These are phyloP conservation scores for Anas flavirostris DNA, from an alignment of 2,797 vertebrate species.

Conservation along the genomic window DNA sequence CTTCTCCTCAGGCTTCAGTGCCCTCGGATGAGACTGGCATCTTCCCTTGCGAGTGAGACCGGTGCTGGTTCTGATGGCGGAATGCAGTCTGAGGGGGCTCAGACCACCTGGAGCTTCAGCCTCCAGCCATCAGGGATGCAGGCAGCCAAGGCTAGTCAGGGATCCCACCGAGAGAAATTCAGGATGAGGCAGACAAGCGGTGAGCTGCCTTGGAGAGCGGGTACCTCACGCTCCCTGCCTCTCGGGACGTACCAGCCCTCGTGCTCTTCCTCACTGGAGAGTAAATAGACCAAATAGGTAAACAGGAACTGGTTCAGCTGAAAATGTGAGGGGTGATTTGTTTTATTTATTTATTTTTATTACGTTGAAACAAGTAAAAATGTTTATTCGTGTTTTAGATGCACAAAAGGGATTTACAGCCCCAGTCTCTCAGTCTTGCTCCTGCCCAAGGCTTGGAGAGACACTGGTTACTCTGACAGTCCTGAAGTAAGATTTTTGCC, in stretches of 20 bases:
- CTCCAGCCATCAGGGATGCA: not conserved
- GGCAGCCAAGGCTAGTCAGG: not conserved
- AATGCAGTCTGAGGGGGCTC: fast-evolving
- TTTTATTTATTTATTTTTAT: not conserved
- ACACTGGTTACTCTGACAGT: not conserved
- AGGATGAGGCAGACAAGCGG: not conserved
- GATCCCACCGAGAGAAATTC: fast-evolving
- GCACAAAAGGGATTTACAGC: not conserved
- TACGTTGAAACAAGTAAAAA: not conserved
- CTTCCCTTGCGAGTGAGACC: fast-evolving
- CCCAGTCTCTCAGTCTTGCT: not conserved
- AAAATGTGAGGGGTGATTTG: not conserved
- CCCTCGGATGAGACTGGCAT: not conserved
- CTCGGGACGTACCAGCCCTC: not conserved
- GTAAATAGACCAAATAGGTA: not conserved
- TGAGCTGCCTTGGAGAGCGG: not conserved
- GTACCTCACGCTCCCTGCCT: not conserved
- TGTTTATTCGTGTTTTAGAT: not conserved
- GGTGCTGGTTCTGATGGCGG: not conserved
- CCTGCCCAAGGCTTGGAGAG: not conserved
- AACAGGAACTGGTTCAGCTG: too few relatives aligned
- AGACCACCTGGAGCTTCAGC: fast-evolving
- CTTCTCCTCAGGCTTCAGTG: not conserved
- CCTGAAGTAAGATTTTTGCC: not conserved
- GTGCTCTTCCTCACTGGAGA: not conserved